Conservation (phyloP, 2,113 vertebrate species). For the Phylloscopus trochilus region DNA sequence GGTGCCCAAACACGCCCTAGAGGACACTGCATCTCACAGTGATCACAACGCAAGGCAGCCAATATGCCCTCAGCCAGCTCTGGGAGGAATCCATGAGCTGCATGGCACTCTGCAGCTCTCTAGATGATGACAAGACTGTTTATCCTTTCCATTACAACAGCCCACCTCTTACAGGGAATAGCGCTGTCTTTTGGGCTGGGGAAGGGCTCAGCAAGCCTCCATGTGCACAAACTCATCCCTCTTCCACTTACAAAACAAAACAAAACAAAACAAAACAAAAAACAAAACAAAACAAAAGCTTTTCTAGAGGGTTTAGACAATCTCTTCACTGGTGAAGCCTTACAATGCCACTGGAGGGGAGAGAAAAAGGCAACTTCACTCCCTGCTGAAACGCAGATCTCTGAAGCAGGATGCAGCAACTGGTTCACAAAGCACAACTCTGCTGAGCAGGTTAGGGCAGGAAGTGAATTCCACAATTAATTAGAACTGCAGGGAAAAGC, state of each 20-base stretch:
- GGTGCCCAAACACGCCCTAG: conserved; percentile 40
- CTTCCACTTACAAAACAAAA: background rate
- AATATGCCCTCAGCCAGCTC: conserved; percentile 6
- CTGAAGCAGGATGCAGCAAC: conserved; percentile 6
- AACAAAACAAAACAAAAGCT: background rate
- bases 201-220: background rate
- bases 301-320: background rate
- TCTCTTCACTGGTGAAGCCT: background rate
- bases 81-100: background rate
- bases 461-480: conserved; percentile 58
- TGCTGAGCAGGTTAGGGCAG: conserved; percentile 48
- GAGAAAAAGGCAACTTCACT: background rate
- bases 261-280: no score
- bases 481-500: conserved; percentile 46
- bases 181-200: background rate
- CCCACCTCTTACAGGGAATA: background rate
- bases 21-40: background rate
- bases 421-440: background rate
- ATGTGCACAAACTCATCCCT: background rate
- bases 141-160: background rate
- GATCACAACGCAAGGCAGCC: background rate
- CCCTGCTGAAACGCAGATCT: background rate
- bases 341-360: background rate
- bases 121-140: background rate
- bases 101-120: background rate